These are phyloP conservation scores for Bettongia penicillata DNA, from an alignment of 2,113 vertebrate genomes.

Conservation along the genomic window DNA sequence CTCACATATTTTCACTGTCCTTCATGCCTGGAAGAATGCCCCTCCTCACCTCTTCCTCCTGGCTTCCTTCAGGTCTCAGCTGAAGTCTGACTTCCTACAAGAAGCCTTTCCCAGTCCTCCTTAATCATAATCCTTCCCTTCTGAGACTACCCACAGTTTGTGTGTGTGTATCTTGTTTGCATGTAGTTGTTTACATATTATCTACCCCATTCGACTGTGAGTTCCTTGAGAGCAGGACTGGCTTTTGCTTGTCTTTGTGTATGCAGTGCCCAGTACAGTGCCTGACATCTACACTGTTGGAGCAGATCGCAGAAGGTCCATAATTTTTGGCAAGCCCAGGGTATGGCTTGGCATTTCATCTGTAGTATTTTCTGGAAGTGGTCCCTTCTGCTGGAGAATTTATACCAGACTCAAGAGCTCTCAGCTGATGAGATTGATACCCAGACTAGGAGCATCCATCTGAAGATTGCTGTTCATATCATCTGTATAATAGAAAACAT, in stretches of 20 bases:
- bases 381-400: background rate
- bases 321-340: background rate
- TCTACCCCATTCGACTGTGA: background rate
- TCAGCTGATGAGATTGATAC: background rate
- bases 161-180: background rate
- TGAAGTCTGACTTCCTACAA: background rate
- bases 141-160: background rate
- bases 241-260: background rate
- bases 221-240: background rate
- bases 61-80: background rate
- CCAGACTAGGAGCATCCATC: background rate
- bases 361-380: background rate
- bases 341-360: background rate
- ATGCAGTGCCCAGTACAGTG: background rate
- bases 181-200: background rate
- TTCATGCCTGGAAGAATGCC: too few species aligned
- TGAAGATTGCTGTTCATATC: background rate
- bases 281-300: background rate
- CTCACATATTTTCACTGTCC: background rate
- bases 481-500: background rate
- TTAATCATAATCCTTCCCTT: background rate
- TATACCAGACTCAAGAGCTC: background rate
- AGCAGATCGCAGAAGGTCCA: background rate
- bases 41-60: background rate
- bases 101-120: background rate